These are phyloP conservation scores for Aphidoletes aphidimyza DNA, from an alignment of 2,888 invertebrate species.

Conservation along the genomic window DNA sequence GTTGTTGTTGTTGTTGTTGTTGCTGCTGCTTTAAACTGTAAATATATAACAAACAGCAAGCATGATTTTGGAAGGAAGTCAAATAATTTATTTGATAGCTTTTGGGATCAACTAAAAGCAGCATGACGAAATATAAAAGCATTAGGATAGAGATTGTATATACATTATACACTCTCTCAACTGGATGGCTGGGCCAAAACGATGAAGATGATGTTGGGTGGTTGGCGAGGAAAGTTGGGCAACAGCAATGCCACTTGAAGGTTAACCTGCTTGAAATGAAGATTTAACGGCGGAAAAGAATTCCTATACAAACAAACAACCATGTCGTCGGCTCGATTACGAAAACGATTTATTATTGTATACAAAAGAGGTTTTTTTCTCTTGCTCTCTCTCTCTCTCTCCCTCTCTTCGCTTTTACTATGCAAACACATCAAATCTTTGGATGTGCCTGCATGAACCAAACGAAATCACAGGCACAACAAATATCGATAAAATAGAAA, in stretches of 20 bases:
- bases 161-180: too few relatives aligned
- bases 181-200: too few relatives aligned
- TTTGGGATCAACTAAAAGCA: not conserved
- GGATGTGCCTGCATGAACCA: not conserved
- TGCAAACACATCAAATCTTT: too few relatives aligned
- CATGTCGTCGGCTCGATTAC: not conserved
- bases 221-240: too few relatives aligned
- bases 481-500: not conserved
- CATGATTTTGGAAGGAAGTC: not conserved
- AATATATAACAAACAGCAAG: not conserved
- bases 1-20: not conserved
- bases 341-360: conserved; percentile 24
- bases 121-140: not conserved
- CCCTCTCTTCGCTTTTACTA: too few relatives aligned
- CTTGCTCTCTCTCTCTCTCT: too few relatives aligned
- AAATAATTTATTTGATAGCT: conserved; percentile 19
- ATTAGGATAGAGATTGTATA: too few relatives aligned
- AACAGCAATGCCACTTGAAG: too few relatives aligned
- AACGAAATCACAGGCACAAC: not conserved
- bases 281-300: not conserved
- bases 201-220: too few relatives aligned
- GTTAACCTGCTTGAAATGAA: too few relatives aligned
- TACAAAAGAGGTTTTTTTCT: not conserved
- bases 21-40: not conserved
- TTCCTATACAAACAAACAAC: not conserved